A percentile compares a stretch with the other conserved stretches of the same genome.
Evolutionary conservation across 2,113 vertebrate genomes (phyloP).

Genomic region (Ammospiza nelsoni): DNA sequence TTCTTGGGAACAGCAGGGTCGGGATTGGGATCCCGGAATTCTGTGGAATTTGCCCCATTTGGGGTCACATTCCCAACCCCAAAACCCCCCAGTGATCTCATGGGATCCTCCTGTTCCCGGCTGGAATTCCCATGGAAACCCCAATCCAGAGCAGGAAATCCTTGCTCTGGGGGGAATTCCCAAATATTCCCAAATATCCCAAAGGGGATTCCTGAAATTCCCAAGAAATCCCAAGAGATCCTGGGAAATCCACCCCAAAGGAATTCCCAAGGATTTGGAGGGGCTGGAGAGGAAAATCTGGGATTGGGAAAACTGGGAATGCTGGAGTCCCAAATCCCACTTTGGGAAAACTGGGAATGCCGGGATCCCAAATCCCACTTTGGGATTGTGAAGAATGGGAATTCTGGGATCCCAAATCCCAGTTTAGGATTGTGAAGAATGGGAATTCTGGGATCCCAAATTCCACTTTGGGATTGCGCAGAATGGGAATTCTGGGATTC

Average conservation of each 20-base stretch:
- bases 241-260: neutral
- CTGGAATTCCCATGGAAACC: neutral
- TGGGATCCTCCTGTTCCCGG: neutral
- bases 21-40: no score
- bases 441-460: neutral
- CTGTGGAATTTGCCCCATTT: neutral
- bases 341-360: neutral
- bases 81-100: neutral
- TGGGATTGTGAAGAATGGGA: neutral
- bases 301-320: neutral
- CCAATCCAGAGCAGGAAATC: neutral
- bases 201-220: neutral
- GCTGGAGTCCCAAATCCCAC: rapidly evolving
- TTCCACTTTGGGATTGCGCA: no score
- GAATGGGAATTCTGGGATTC: neutral
- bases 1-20: no score
- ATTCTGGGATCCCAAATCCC: no score
- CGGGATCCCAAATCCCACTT: no score
- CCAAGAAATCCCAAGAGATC: rapidly evolving
- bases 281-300: rapidly evolving
- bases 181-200: neutral
- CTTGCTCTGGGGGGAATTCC: rapidly evolving
- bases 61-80: neutral
- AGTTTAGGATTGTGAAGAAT: neutral
- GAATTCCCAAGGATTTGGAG: neutral